Conservation (phyloP, 2,113 vertebrate genomes). For the Pseudopodoces humilis region DNA sequence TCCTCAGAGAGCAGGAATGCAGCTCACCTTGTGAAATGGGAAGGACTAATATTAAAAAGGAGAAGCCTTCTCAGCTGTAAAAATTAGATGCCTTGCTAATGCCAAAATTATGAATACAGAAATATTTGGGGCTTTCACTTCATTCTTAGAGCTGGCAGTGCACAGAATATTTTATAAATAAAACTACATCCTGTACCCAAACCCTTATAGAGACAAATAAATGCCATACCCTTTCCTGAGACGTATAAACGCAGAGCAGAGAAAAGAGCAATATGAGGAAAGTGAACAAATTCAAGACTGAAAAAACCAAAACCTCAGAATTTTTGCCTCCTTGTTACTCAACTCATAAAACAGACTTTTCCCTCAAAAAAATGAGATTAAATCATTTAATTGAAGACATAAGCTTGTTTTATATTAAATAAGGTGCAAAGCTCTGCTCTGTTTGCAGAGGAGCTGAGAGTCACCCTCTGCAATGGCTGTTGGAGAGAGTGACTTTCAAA, state of each 20-base stretch:
- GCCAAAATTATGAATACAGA: not conserved
- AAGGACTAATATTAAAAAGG: not conserved
- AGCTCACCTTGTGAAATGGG: not conserved
- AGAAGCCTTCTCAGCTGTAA: not conserved
- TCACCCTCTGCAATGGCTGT: not conserved
- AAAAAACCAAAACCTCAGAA: not conserved
- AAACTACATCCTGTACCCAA: not conserved
- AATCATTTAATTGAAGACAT: not conserved
- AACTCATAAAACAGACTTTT: not conserved
- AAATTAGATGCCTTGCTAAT: not conserved
- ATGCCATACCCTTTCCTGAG: not conserved
- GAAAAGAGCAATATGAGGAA: not conserved
- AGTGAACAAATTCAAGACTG: not conserved
- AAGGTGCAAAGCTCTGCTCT: not conserved
- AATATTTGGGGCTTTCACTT: not conserved
- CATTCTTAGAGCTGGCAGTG: not conserved
- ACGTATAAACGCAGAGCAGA: not conserved
- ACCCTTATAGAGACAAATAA: not conserved
- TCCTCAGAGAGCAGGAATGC: not conserved
- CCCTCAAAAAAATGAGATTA: not conserved
- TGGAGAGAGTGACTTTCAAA: constrained; percentile 29
- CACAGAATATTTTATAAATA: not conserved
- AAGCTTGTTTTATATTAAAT: not conserved
- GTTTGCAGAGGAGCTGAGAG: constrained; percentile 16
- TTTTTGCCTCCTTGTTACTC: not conserved